Evolutionary conservation across 2,888 invertebrate species (phyloP).

Genomic region (Ptychoptera albimana): DNA sequence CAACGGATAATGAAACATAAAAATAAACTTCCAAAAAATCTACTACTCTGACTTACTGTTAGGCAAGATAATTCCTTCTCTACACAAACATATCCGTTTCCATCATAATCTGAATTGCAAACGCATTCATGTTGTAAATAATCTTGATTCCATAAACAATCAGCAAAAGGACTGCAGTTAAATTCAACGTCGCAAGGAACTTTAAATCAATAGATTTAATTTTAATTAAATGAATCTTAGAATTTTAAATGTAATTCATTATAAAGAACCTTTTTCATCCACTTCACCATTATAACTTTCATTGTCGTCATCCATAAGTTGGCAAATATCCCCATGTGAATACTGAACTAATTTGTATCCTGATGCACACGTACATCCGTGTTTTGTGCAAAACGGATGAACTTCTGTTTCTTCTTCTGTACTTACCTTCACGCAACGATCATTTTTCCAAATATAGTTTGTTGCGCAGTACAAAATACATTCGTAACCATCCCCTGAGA

Average conservation of each 20-base stretch:
- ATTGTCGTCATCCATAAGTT: constrained; percentile 10
- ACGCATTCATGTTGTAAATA: constrained; percentile 46
- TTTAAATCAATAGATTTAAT: constrained; percentile 27
- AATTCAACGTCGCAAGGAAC: constrained; percentile 57
- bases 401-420: constrained; percentile 20
- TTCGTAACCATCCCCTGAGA: constrained; percentile 48
- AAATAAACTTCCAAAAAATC: neutral
- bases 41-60: constrained; percentile 20
- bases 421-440: constrained; percentile 17
- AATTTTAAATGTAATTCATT: too few species aligned
- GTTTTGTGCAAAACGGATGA: constrained; percentile 22
- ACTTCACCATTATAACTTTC: constrained; percentile 4
- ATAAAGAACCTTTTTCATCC: neutral
- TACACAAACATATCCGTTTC: constrained; percentile 63
- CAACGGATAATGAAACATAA: neutral
- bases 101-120: constrained; percentile 71
- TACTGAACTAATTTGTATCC: constrained; percentile 33
- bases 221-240: too few species aligned
- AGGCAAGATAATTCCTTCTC: constrained; percentile 40
- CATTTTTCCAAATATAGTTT: constrained; percentile 23
- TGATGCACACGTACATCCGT: constrained; percentile 33
- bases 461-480: constrained; percentile 21
- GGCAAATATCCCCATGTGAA: constrained; percentile 6
- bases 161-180: constrained; percentile 69
- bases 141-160: constrained; percentile 47